Base-by-base conservation (phyloP, 2,113 vertebrate genomes). In the Columba livia region DNA sequence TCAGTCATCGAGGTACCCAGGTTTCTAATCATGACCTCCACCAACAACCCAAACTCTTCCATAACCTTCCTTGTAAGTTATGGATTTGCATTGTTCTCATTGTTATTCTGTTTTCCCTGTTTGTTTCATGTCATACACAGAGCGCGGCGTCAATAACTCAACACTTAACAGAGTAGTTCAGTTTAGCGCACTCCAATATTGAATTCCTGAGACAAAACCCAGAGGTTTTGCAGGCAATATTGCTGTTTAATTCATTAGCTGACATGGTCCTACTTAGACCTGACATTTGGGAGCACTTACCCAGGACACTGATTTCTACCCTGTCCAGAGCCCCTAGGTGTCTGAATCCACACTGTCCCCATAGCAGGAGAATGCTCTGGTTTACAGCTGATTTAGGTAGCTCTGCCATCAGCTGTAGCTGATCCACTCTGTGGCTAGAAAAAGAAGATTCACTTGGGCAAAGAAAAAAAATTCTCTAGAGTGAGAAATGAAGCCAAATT, bases 211-310 rank as follows among this genome's bases (percentile, higher is more conserved):
- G 61, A 15, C 14, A 85, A 88, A 94, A 88, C 36, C n/a, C 58
- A 75, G 74, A 89, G 29, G 28, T 5, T 84, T 72, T 31, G 29
- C 17, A 50, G 54, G n/a, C 6, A 64, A 48, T 32, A 34, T 4
- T 57, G 57, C 18, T 85, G 28, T 56, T 85, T 44, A 78, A 58
- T 84, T 83, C 1, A 10, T 79, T 64, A 69, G 19, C 19, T 7
- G 11, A 24, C 31, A 9, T 9, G 10, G 36, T 51, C 0, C 1
- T 61, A 61, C 19, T 62, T 62, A 50, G 1, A 47, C 10, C 20
- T 85, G 85, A 50, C 1, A 9, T 90, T 61, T 73, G 58, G 29
- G 50, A 79, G 44, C 24, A 40, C 38, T 85, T 61, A 79, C 38
- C 38, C 24, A 54, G 66, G 32, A 40, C 69, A 72, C 54, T 48